A percentile compares a stretch with the other conserved stretches of the same genome.
These are phyloP conservation scores for Aphidoletes aphidimyza DNA, from an alignment of 2,888 invertebrate genomes.

Conservation along the genomic window DNA sequence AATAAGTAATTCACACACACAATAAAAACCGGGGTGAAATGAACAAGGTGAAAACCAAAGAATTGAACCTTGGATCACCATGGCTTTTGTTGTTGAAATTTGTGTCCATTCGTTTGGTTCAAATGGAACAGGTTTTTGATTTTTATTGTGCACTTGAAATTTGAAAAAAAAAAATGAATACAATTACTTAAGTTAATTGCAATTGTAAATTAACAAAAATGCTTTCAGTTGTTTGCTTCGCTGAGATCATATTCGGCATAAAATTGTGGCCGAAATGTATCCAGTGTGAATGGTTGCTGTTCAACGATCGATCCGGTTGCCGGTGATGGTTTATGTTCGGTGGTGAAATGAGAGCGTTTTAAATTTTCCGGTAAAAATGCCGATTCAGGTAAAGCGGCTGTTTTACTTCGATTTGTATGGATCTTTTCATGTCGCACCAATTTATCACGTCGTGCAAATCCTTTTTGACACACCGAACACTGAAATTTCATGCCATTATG, in stretches of 20 bases:
- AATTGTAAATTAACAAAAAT: too few relatives aligned
- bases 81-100: background rate
- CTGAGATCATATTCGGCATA: conserved; percentile 43
- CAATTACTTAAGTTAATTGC: background rate
- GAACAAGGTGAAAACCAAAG: background rate
- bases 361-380: conserved; percentile 68
- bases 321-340: background rate
- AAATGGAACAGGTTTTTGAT: background rate
- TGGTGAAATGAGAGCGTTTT: background rate
- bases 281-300: background rate
- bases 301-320: background rate
- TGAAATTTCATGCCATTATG: conserved; percentile 77
- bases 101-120: background rate
- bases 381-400: conserved; percentile 63
- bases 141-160: background rate
- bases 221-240: background rate
- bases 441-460: conserved; percentile 77
- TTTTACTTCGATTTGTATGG: conserved; percentile 72
- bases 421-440: conserved; percentile 74
- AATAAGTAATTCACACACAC: background rate
- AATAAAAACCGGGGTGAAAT: background rate
- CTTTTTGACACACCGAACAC: conserved; percentile 75
- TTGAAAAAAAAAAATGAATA: background rate
- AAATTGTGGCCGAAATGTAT: conserved; percentile 15
- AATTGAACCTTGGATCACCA: background rate